phyloP scores from a whole-genome alignment of 2,797 vertebrate genomes.

The Sebastiscus albofasciatus region DNA sequence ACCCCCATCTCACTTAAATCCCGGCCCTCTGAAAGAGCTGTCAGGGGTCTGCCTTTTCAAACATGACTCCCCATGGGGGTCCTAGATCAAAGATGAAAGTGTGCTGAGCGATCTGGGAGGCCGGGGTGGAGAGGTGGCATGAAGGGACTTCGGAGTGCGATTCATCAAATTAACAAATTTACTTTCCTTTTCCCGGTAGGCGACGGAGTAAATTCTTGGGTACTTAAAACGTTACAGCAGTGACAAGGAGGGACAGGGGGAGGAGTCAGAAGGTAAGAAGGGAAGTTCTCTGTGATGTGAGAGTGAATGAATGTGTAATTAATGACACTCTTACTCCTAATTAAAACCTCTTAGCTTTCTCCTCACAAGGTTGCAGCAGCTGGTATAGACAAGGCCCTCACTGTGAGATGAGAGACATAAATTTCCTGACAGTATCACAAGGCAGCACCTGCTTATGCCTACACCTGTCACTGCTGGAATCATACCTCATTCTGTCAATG shows the following conservation, averaged over 20 bases:
- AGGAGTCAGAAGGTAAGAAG: slow-evolving; percentile 40
- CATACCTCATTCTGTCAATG: slow-evolving; percentile 92
- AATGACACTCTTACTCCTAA: slow-evolving; percentile 92
- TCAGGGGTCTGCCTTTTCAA: slow-evolving; percentile 69
- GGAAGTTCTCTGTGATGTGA: slow-evolving; percentile 55
- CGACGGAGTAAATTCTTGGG: slow-evolving; percentile 58
- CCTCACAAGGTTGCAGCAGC: slow-evolving; percentile 90
- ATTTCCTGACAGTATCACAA: slow-evolving; percentile 89
- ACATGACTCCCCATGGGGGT: slow-evolving; percentile 67
- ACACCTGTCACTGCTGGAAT: slow-evolving; percentile 87
- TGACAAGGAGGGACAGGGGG: slow-evolving; percentile 57
- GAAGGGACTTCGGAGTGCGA: slow-evolving; percentile 56
- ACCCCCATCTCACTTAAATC: slow-evolving; percentile 70
- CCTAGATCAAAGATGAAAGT: slow-evolving; percentile 75
- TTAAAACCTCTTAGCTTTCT: slow-evolving; percentile 97
- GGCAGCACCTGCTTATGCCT: slow-evolving; percentile 89
- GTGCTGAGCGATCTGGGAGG: slow-evolving; percentile 68
- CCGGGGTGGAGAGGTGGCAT: slow-evolving; percentile 50
- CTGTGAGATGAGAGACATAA: slow-evolving; percentile 87
- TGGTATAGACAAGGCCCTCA: slow-evolving; percentile 83
- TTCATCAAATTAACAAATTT: slow-evolving; percentile 80
- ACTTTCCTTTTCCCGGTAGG: slow-evolving; percentile 61
- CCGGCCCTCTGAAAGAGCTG: slow-evolving; percentile 59
- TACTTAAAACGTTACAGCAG: slow-evolving; percentile 64
- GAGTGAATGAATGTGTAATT: slow-evolving; percentile 85